A percentile compares a stretch with the other conserved stretches of the same genome.
These are phyloP conservation scores for Rafetus swinhoei DNA, from an alignment of 2,113 vertebrate genomes.

Conservation along the genomic window DNA sequence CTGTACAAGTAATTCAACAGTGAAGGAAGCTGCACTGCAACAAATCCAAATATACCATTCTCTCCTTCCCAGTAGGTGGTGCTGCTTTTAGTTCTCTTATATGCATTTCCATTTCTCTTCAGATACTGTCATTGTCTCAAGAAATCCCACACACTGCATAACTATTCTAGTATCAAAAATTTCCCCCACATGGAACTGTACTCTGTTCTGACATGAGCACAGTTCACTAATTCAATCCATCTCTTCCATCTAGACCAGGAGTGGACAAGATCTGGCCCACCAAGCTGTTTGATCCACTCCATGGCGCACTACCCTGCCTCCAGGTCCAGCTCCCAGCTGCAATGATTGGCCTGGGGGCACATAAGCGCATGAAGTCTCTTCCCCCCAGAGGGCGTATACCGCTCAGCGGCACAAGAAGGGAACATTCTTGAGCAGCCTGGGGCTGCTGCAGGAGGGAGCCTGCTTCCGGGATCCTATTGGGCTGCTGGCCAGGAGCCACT, in stretches of 20 bases:
- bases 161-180: background rate
- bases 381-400: too few relatives aligned
- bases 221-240: background rate
- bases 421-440: too few relatives aligned
- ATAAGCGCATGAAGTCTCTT: too few relatives aligned
- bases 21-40: background rate
- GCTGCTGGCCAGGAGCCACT: too few relatives aligned
- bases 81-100: background rate
- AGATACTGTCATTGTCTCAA: background rate
- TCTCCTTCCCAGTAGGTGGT: background rate
- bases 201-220: background rate
- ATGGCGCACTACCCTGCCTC: too few relatives aligned
- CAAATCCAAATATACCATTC: accelerated
- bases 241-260: background rate
- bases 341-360: too few relatives aligned
- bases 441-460: too few relatives aligned
- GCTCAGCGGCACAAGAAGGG: too few relatives aligned
- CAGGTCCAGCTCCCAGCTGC: too few relatives aligned
- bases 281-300: too few relatives aligned
- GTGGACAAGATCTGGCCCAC: too few relatives aligned
- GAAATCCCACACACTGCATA: background rate
- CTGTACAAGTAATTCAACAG: background rate
- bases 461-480: too few relatives aligned
- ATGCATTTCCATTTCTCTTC: background rate
- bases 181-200: background rate